Evolutionary conservation across 2,888 invertebrate species (phyloP), one percentile per base, ranked within the genome.

Genomic region (Rotaria magnacalcarata): DNA sequence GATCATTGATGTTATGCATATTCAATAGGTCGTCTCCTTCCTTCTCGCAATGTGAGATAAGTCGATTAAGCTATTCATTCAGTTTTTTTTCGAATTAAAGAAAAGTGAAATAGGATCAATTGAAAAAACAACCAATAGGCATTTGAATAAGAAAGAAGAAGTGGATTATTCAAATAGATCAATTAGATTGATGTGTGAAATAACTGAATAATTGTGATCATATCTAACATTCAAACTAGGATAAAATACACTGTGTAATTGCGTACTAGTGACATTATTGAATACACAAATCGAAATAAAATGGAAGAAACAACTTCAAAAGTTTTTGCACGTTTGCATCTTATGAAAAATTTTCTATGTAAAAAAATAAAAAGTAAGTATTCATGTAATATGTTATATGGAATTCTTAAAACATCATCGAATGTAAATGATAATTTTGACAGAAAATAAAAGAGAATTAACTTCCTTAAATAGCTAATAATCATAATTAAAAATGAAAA

Each of bases 231-330:
- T 67, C 34, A 3, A 6, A 19, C 34, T 34, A 34, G 2, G 19
- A 34, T 67, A 34, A 67, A 4, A 6, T 19, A 1, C 19, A 10
- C 67, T 7, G 67, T 67, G 34, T 67, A 67, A 8, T 34, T 67
- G 67, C 34, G 34, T 41, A 14, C 47, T 5, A 80, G 41, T 24
- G 41, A 80, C 1, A 80, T 47, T 24, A n/a, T 47, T 80, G 80
- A 80, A 47, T 80, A 80, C n/a, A 47, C 80, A 21, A 80, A 80
- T 80, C 47, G 43, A 80, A 43, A 47, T n/a, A 80, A 80, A 47
- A 80, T 80, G 80, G 80, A 80, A 80, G 80, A 80, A 80, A 47
- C 80, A 43, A 80, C 80, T n/a, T n/a, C 47, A 47, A 47, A n/a
- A 80, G 24, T 80, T 0, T 80, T 80, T 47, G 80, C 80, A 8